A percentile compares a stretch with the other conserved stretches of the same genome.
phyloP scores from a whole-genome alignment of 35 echinoderm and acorn worm species.

The Heliocidaris tuberculata region DNA sequence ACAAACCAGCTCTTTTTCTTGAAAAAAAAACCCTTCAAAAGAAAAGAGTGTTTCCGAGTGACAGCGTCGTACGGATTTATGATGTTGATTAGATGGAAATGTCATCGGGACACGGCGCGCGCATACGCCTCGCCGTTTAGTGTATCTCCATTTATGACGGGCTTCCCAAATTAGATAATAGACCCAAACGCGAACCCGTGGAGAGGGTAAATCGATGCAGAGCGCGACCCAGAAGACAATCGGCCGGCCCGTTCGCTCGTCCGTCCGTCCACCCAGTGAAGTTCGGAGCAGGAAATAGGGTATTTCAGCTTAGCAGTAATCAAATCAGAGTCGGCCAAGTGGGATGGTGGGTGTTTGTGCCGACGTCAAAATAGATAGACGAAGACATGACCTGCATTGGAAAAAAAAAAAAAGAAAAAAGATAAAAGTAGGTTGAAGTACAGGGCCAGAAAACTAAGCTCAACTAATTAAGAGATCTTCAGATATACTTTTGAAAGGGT shows the following conservation, averaged over 20 bases:
- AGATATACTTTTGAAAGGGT: too few relatives aligned
- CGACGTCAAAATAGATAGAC: background rate
- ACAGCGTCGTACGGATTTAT: background rate
- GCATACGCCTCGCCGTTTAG: background rate
- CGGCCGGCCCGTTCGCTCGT: background rate
- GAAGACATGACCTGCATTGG: background rate
- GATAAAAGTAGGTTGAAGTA: too few relatives aligned
- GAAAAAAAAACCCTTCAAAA: background rate
- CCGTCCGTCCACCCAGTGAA: background rate
- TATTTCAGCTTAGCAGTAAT: slow-evolving; percentile 12
- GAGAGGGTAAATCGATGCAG: background rate
- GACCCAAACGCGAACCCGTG: background rate
- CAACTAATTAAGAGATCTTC: too few relatives aligned
- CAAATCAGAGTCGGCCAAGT: background rate
- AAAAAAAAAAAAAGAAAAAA: background rate
- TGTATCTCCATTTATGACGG: background rate
- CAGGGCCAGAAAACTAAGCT: too few relatives aligned
- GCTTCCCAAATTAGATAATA: background rate
- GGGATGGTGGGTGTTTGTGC: background rate
- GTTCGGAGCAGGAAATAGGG: background rate
- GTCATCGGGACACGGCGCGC: background rate
- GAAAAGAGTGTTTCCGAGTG: background rate
- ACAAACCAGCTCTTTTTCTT: background rate
- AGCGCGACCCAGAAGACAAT: background rate
- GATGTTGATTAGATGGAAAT: background rate